Evolutionary conservation across 2,113 vertebrate genomes (phyloP).

Genomic region (Oophaga pumilio): DNA sequence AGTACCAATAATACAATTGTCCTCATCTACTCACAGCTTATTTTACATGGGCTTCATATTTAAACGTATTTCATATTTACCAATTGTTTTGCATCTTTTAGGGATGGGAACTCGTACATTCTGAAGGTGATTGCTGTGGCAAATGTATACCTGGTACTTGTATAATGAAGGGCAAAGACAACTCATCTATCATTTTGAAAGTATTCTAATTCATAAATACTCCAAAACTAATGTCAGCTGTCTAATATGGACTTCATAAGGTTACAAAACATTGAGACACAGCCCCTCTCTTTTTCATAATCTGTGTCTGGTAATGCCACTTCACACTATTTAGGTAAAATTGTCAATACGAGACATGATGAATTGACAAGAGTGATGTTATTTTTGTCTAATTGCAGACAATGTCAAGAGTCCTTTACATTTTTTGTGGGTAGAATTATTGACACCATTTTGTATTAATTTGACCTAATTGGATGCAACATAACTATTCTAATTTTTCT

Average conservation of each 20-base stretch:
- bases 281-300: no score
- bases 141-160: constrained; percentile 49
- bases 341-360: no score
- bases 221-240: neutral
- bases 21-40: neutral
- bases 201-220: neutral
- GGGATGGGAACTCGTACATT: constrained; percentile 66
- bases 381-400: no score
- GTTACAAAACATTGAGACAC: no score
- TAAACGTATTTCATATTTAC: neutral
- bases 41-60: neutral
- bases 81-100: neutral
- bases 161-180: neutral
- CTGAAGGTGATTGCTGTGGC: constrained; percentile 67
- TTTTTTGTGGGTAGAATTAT: no score
- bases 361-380: no score
- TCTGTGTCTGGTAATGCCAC: no score
- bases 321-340: no score
- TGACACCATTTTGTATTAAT: neutral
- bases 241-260: neutral
- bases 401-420: no score
- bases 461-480: neutral
- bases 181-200: constrained; percentile 10
- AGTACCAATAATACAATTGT: constrained; percentile 54
- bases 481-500: neutral